These are phyloP conservation scores for Centropus unirufus DNA, from an alignment of 2,113 vertebrate genomes.

Conservation along the genomic window DNA sequence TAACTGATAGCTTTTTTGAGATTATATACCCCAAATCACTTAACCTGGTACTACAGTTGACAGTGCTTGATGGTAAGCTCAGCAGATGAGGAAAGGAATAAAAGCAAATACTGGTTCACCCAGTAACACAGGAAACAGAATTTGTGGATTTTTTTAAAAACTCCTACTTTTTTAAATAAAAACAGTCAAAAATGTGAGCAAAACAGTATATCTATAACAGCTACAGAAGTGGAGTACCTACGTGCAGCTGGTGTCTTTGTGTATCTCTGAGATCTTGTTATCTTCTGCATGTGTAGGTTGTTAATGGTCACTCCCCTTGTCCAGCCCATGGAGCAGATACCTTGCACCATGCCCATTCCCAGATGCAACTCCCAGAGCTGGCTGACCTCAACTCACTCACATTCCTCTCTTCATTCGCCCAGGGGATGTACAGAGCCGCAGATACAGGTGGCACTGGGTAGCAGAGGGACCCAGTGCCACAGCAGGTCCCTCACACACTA, in stretches of 20 bases:
- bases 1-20: neutral
- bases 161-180: neutral
- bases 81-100: neutral
- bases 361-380: neutral
- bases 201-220: neutral
- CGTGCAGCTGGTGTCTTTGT: neutral
- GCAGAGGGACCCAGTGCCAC: neutral
- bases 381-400: neutral
- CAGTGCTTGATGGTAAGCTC: neutral
- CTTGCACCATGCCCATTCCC: neutral
- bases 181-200: neutral
- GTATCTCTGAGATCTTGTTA: neutral
- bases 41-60: neutral
- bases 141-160: neutral
- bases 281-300: accelerated
- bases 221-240: neutral
- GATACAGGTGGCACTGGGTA: neutral
- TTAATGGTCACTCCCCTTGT: neutral
- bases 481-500: neutral
- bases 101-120: neutral
- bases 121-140: neutral
- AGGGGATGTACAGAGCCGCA: neutral
- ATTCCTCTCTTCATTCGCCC: neutral
- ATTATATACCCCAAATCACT: neutral
- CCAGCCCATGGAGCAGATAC: neutral